A percentile compares a stretch with the other conserved stretches of the same genome.
These are phyloP conservation scores for Apogon hyalosoma DNA, from an alignment of 2,797 vertebrate genomes.

Conservation along the genomic window DNA sequence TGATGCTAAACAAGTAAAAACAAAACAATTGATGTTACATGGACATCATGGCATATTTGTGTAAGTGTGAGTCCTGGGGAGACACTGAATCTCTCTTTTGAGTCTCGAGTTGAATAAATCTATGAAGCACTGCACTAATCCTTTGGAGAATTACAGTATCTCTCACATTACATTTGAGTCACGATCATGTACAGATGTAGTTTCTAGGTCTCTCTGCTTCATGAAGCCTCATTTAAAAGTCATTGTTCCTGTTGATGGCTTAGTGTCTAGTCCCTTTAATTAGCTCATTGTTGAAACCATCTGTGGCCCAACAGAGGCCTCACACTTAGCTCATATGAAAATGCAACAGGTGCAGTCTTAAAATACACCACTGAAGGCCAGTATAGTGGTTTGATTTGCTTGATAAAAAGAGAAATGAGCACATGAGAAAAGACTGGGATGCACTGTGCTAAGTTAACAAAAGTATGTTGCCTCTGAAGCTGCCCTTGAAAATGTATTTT, in stretches of 20 bases:
- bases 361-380: conserved; percentile 7
- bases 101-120: no score
- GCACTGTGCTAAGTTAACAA: no score
- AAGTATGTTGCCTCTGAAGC: conserved; percentile 11
- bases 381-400: conserved; percentile 10
- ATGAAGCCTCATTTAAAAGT: conserved; percentile 44
- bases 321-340: conserved; percentile 27
- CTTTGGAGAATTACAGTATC: conserved; percentile 7
- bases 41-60: no score
- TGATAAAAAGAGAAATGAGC: conserved; percentile 5
- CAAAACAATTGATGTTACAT: no score
- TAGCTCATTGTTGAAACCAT: conserved; percentile 22
- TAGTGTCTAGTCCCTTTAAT: conserved; percentile 28
- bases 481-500: not conserved
- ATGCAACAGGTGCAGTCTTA: conserved; percentile 42
- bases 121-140: no score
- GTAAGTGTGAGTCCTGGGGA: no score
- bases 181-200: conserved; percentile 1
- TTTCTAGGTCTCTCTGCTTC: conserved; percentile 14
- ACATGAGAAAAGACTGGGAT: not conserved
- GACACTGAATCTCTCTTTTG: no score
- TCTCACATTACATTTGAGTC: conserved; percentile 24
- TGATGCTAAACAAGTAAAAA: no score
- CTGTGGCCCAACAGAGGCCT: conserved; percentile 59
- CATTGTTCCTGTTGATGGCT: conserved; percentile 16